Conservation (phyloP, 2,888 invertebrate species). For the Hylaea fasciaria region DNA sequence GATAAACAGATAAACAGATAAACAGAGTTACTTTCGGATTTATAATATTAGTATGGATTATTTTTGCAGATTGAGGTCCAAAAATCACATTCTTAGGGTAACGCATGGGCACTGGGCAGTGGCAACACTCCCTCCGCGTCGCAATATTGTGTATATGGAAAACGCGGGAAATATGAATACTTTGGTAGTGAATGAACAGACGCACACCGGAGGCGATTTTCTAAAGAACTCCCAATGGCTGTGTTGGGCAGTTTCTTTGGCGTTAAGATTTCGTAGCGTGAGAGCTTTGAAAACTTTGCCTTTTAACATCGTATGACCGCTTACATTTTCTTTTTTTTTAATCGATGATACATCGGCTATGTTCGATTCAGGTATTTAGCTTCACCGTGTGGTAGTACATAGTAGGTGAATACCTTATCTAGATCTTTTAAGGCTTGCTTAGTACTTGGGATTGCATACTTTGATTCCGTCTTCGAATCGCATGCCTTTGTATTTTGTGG, state of each 20-base stretch:
- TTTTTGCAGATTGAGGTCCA: neutral
- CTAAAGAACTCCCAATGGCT: constrained; percentile 52
- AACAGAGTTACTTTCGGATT: no score
- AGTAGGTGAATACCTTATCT: no score
- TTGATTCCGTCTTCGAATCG: no score
- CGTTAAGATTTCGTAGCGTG: constrained; percentile 30
- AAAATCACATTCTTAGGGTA: neutral
- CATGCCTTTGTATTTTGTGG: no score
- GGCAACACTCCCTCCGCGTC: constrained; percentile 62
- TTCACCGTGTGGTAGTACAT: no score
- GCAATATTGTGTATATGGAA: constrained; percentile 82
- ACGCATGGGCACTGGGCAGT: constrained; percentile 12
- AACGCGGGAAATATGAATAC: constrained; percentile 80
- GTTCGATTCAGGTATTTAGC: no score
- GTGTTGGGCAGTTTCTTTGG: constrained; percentile 34
- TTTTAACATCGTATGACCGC: constrained; percentile 18
- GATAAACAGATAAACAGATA: no score
- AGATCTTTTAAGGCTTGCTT: no score
- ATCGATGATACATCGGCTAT: no score
- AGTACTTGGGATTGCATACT: no score
- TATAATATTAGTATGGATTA: no score
- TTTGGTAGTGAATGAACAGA: constrained; percentile 47
- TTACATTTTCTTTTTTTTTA: neutral
- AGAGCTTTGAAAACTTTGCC: constrained; percentile 24
- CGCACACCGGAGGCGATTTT: constrained; percentile 67